A percentile compares a stretch with the other conserved stretches of the same genome.
These are phyloP conservation scores for Helicoverpa assulta DNA, from an alignment of 2,888 invertebrate species.

Conservation along the genomic window DNA sequence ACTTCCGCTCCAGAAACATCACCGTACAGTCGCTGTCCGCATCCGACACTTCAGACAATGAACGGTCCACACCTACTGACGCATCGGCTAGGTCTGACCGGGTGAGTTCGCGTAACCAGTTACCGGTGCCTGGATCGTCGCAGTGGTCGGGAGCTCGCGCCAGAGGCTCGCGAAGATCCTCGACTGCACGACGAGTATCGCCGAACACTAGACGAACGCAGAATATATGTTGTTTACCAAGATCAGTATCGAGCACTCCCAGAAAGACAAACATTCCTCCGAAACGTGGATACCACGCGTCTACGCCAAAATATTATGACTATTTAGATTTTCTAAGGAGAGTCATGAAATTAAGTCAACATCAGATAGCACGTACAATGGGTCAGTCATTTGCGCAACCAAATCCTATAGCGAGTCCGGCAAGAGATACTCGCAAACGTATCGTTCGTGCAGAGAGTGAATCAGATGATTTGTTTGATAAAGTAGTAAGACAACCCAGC, in stretches of 20 bases:
- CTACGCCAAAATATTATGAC: background rate
- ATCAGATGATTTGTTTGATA: slow-evolving; percentile 1
- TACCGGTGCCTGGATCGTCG: too few species aligned
- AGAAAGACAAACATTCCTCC: background rate
- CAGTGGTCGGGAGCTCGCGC: too few species aligned
- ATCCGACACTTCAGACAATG: background rate
- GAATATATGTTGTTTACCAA: background rate
- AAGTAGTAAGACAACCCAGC: background rate
- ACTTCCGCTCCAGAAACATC: background rate
- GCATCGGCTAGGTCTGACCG: background rate
- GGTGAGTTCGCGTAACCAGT: background rate
- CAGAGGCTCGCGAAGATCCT: too few species aligned
- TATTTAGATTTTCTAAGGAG: slow-evolving; percentile 1
- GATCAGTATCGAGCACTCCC: background rate
- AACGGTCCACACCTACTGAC: background rate
- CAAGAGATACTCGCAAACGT: background rate
- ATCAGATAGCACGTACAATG: background rate
- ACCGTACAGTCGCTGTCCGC: background rate
- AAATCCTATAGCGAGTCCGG: background rate
- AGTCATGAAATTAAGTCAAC: background rate
- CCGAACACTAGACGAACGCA: background rate
- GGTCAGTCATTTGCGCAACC: too few species aligned
- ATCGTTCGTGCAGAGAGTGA: background rate
- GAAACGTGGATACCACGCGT: background rate
- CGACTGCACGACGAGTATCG: background rate